Evolutionary conservation across 2,888 invertebrate species (phyloP).

Genomic region (Nephrocerus scutellatus): DNA sequence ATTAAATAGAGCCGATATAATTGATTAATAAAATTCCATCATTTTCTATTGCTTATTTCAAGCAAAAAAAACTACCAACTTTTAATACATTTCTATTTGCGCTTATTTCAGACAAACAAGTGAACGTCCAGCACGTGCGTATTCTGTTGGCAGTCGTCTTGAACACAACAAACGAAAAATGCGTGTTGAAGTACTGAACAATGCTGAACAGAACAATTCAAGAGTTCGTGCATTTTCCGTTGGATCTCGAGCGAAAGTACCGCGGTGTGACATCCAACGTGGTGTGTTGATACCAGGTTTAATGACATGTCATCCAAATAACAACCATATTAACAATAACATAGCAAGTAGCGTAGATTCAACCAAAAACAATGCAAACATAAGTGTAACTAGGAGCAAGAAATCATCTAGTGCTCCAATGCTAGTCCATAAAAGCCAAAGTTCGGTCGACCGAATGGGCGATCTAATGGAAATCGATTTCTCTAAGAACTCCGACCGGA

Average conservation of each 20-base stretch:
- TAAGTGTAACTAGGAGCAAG: conserved; percentile 35
- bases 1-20: too few relatives aligned
- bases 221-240: conserved; percentile 72
- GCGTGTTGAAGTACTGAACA: conserved; percentile 46
- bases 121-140: conserved; percentile 64
- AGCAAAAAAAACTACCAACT: too few relatives aligned
- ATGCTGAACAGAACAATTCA: conserved; percentile 47
- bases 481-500: conserved; percentile 42
- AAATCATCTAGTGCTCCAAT: conserved; percentile 67
- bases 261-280: conserved; percentile 40
- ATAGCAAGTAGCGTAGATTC: conserved; percentile 27
- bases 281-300: conserved; percentile 33
- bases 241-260: conserved; percentile 58
- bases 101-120: too few relatives aligned
- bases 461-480: conserved; percentile 81
- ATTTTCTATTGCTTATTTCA: too few relatives aligned
- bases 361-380: conserved; percentile 17
- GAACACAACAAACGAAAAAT: conserved; percentile 56
- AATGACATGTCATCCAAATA: conserved; percentile 23
- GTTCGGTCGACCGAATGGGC: conserved; percentile 59
- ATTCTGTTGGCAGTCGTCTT: conserved; percentile 78
- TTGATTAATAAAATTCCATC: too few relatives aligned
- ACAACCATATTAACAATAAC: conserved; percentile 30
- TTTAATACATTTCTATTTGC: too few relatives aligned
- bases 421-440: conserved; percentile 49